These are phyloP conservation scores for Phalacrocorax carbo DNA, from an alignment of 2,113 vertebrate species.

Conservation along the genomic window DNA sequence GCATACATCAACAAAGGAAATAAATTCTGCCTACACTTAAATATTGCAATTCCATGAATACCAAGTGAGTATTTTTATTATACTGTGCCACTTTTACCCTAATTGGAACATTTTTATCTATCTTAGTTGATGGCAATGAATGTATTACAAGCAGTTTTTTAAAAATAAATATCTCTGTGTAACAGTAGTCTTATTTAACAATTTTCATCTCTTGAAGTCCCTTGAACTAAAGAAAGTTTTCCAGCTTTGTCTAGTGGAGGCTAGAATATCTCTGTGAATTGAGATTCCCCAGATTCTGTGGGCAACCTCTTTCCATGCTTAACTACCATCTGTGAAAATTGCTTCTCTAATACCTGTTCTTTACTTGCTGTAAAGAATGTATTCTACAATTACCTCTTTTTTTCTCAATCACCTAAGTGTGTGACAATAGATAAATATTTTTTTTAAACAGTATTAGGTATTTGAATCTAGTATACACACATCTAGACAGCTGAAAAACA, in stretches of 20 bases:
- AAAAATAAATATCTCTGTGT: neutral
- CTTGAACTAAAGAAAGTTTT: neutral
- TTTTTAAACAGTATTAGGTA: neutral
- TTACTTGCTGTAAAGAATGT: neutral
- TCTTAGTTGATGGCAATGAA: neutral
- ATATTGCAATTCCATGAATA: neutral
- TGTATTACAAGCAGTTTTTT: neutral
- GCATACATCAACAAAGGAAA: slow-evolving; percentile 4
- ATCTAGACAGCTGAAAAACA: neutral
- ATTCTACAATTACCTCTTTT: neutral
- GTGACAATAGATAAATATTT: neutral
- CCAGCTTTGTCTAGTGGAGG: neutral
- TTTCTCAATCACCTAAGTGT: neutral
- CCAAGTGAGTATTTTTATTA: neutral
- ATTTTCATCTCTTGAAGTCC: neutral
- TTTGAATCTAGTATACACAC: neutral
- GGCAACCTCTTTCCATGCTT: neutral
- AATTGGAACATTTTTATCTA: neutral
- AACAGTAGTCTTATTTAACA: neutral
- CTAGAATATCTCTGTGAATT: neutral
- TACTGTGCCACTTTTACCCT: neutral
- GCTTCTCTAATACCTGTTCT: neutral
- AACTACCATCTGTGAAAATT: neutral
- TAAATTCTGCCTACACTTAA: slow-evolving; percentile 15
- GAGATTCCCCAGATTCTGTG: neutral